Conservation (phyloP, 2,113 vertebrate species). For the Perccottus glenii region DNA sequence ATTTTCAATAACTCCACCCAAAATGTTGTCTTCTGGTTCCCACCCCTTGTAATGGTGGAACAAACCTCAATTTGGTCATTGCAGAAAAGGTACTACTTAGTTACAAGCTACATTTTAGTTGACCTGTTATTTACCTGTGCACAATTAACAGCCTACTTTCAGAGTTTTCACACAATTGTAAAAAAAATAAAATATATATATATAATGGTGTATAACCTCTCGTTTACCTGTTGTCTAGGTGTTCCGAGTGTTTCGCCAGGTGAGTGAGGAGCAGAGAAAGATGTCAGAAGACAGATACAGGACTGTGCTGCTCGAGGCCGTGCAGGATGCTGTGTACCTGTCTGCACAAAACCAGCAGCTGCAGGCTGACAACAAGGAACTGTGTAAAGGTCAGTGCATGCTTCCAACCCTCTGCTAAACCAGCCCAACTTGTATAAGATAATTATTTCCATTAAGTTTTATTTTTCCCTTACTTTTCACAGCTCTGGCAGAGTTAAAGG, state of each 20-base stretch:
- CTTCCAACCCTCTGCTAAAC: not conserved
- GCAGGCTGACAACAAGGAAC: conserved; percentile 61
- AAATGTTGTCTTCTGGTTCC: not conserved
- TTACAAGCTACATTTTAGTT: too few relatives aligned
- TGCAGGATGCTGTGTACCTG: conserved; percentile 77
- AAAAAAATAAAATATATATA: too few relatives aligned
- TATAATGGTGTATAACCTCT: not conserved
- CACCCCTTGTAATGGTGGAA: not conserved
- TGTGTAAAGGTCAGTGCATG: conserved; percentile 40
- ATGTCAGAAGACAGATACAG: conserved; percentile 72
- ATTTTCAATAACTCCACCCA: not conserved
- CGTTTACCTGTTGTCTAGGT: conserved; percentile 68
- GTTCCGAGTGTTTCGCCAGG: conserved; percentile 79
- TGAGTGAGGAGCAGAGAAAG: conserved; percentile 78
- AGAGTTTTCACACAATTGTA: too few relatives aligned
- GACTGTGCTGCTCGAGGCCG: conserved; percentile 77
- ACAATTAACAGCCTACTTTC: too few relatives aligned
- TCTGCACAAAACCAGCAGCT: conserved; percentile 81
- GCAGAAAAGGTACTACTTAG: too few relatives aligned
- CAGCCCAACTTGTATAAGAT: not conserved
- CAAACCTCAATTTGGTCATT: not conserved
- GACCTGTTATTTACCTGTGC: too few relatives aligned
- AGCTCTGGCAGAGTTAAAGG: conserved; percentile 74
- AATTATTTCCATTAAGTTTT: too few relatives aligned
- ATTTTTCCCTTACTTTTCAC: conserved; percentile 5